A percentile compares a stretch with the other conserved stretches of the same genome.
These are phyloP conservation scores for Loxodonta africana DNA, from an alignment of 2,113 vertebrate species.

Conservation along the genomic window DNA sequence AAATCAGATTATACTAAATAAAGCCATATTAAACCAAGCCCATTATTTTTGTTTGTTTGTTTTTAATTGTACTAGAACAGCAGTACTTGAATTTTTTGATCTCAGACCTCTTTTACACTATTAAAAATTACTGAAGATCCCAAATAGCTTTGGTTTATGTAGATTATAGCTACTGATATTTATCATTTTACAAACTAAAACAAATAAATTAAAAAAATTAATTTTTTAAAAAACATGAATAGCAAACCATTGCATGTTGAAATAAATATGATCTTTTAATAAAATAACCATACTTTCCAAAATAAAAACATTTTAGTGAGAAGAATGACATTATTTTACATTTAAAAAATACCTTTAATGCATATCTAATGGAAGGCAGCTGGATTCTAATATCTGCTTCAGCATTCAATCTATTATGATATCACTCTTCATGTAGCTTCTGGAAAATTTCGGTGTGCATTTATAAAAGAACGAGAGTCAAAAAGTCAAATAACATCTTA, in stretches of 20 bases:
- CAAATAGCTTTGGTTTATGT: background rate
- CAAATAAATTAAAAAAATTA: background rate
- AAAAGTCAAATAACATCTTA: too few relatives aligned
- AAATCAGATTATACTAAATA: background rate
- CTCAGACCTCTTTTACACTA: background rate
- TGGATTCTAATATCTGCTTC: too few relatives aligned
- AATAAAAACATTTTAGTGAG: background rate
- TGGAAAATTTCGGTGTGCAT: background rate
- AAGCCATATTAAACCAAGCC: background rate
- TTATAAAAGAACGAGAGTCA: background rate
- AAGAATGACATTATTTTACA: too few relatives aligned
- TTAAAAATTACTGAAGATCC: background rate
- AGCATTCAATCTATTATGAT: background rate
- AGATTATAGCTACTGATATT: background rate
- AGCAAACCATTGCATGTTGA: background rate
- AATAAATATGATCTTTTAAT: background rate
- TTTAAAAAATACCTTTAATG: too few relatives aligned
- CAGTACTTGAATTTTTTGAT: background rate
- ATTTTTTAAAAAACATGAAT: conserved; percentile 42
- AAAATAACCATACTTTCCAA: background rate
- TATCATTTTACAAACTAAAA: conserved; percentile 42
- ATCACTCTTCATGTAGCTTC: background rate
- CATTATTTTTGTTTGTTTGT: background rate
- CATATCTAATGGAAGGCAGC: too few relatives aligned
- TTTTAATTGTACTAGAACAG: background rate